A percentile compares a stretch with the other conserved stretches of the same genome.
phyloP scores from a whole-genome alignment of 1,140 invertebrate species.

The Hyphantria cunea region DNA sequence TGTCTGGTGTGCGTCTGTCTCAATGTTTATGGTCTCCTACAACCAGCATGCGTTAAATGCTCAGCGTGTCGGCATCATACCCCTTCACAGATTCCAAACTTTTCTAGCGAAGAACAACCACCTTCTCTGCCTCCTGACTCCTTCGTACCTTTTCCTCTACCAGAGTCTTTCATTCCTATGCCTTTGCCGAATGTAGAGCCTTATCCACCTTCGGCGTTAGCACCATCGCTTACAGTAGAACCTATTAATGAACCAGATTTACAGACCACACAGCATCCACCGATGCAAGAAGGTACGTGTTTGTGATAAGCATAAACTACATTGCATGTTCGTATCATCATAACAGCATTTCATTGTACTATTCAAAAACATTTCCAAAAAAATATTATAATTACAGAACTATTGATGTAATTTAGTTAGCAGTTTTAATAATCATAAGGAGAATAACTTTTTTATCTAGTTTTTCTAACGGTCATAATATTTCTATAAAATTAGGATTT shows the following conservation, averaged over 20 bases:
- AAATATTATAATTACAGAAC: too few species aligned
- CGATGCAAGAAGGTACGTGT: neutral
- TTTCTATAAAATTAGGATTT: too few species aligned
- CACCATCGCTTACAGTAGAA: neutral
- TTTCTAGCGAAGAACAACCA: constrained; percentile 14
- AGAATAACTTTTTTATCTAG: too few species aligned
- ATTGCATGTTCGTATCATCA: too few species aligned
- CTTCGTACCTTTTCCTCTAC: neutral
- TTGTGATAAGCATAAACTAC: neutral
- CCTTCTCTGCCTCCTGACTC: constrained; percentile 8
- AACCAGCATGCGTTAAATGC: constrained; percentile 52
- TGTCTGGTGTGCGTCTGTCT: constrained; percentile 58
- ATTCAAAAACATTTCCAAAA: too few species aligned
- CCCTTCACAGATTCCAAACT: constrained; percentile 22
- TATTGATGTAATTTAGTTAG: too few species aligned
- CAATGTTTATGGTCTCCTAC: constrained; percentile 34
- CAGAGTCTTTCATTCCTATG: neutral
- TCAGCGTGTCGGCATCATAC: constrained; percentile 31
- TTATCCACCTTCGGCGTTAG: neutral
- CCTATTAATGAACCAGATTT: neutral
- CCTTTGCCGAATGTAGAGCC: neutral
- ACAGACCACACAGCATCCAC: neutral
- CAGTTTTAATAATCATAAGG: too few species aligned
- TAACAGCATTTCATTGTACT: neutral
- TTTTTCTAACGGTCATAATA: too few species aligned